Percentiles rank a stretch among this genome's conserved stretches.
Evolutionary conservation across 2,888 invertebrate genomes (phyloP).

Genomic region (Drosophila emarginata): DNA sequence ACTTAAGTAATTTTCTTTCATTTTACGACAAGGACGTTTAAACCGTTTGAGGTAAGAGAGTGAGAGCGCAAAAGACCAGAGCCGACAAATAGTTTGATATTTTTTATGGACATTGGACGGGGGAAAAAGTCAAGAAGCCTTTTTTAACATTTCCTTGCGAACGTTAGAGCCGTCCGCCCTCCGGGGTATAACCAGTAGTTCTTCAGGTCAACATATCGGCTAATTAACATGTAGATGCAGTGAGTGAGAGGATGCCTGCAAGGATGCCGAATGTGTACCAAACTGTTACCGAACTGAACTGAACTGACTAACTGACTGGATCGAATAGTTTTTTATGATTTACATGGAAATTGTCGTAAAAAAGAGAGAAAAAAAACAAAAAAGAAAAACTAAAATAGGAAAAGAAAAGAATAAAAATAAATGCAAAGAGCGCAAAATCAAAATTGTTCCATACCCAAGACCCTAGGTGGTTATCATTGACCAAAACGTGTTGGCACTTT

Average conservation of each 20-base stretch:
- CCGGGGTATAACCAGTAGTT: conserved; percentile 70
- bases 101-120: conserved; percentile 66
- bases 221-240: conserved; percentile 71
- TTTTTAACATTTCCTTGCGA: conserved; percentile 75
- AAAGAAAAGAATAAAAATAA: background rate
- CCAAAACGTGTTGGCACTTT: conserved; percentile 55
- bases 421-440: conserved; percentile 32
- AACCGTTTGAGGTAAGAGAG: conserved; percentile 24
- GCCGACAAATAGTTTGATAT: conserved; percentile 54
- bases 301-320: conserved; percentile 29
- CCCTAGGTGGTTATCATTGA: conserved; percentile 62
- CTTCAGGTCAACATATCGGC: conserved; percentile 39
- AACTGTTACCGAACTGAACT: conserved; percentile 10
- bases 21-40: conserved; percentile 62
- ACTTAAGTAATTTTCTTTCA: conserved; percentile 72
- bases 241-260: conserved; percentile 2
- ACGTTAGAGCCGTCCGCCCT: conserved; percentile 64
- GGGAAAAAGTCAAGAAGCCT: conserved; percentile 65
- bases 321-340: conserved; percentile 72
- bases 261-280: conserved; percentile 33
- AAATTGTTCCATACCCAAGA: conserved; percentile 4
- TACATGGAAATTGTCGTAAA: conserved; percentile 74
- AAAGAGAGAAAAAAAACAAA: conserved; percentile 57
- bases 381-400: conserved; percentile 31
- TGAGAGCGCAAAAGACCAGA: conserved; percentile 16